Percentiles rank a stretch among this genome's conserved stretches.
These are phyloP conservation scores for Periophthalmodon schlosseri DNA, from an alignment of 2,113 vertebrate genomes.

Conservation along the genomic window DNA sequence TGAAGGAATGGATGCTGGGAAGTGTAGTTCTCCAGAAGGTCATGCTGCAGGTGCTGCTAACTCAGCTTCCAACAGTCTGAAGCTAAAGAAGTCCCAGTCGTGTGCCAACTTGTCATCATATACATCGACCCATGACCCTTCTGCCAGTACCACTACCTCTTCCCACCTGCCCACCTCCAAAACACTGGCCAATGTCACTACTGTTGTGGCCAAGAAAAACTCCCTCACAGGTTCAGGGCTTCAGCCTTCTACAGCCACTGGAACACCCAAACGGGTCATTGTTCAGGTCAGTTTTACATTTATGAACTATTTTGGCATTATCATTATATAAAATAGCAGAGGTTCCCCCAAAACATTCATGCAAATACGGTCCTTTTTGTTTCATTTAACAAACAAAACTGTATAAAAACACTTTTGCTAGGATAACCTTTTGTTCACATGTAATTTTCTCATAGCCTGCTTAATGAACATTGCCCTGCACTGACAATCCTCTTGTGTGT, in stretches of 20 bases:
- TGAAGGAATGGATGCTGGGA: conserved; percentile 70
- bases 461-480: background rate
- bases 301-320: background rate
- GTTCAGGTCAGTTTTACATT: conserved; percentile 73
- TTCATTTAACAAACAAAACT: no score
- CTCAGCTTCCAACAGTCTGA: conserved; percentile 83
- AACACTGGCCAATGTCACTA: conserved; percentile 76
- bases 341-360: background rate
- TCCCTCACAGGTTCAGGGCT: conserved; percentile 67
- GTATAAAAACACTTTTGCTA: background rate
- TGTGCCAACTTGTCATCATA: conserved; percentile 87
- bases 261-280: conserved; percentile 89
- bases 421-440: background rate
- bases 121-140: conserved; percentile 76
- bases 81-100: conserved; percentile 91
- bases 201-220: conserved; percentile 76
- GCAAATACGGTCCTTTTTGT: no score
- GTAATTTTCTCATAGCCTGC: background rate
- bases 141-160: conserved; percentile 67
- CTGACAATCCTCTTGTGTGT: background rate
- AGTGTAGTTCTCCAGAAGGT: conserved; percentile 79
- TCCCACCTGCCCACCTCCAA: conserved; percentile 78
- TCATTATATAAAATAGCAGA: background rate
- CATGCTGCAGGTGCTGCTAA: conserved; percentile 32
- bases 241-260: conserved; percentile 69